Percentiles rank a stretch among this genome's conserved stretches.
phyloP scores from a whole-genome alignment of 2,113 vertebrate genomes.

The Tetrax tetrax region DNA sequence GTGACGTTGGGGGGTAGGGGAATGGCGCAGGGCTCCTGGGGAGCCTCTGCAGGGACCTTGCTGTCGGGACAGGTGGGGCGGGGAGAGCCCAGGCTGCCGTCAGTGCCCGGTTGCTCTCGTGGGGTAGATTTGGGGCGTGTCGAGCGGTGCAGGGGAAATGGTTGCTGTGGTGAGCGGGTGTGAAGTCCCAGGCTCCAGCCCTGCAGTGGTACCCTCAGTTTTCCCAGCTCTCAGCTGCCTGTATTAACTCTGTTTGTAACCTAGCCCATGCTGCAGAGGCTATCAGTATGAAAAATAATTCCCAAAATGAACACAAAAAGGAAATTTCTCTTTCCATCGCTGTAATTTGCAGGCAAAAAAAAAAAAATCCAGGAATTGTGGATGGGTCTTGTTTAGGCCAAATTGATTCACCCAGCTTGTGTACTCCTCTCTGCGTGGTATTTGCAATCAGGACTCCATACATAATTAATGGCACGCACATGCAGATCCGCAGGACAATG shows the following conservation, averaged over 20 bases:
- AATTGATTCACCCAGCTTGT: neutral
- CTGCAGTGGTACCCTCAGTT: fast-evolving
- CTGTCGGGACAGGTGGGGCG: fast-evolving
- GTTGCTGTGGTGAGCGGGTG: fast-evolving
- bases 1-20: fast-evolving
- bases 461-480: neutral
- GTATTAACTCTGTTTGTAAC: neutral
- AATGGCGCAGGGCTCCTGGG: neutral
- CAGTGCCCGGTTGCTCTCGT: fast-evolving
- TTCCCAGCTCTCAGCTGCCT: neutral
- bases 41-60: neutral
- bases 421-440: neutral
- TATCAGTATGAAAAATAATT: neutral
- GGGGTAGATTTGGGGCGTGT: fast-evolving
- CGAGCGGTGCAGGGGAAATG: fast-evolving
- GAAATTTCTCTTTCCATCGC: neutral
- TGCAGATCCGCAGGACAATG: neutral
- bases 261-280: neutral
- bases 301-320: neutral
- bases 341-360: neutral
- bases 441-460: constrained; percentile 16
- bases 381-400: neutral
- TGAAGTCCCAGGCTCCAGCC: neutral
- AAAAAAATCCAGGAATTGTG: neutral
- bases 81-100: neutral